Percentiles rank a stretch among this genome's conserved stretches.
These are phyloP conservation scores for Leptodactylus fuscus DNA, from an alignment of 2,113 vertebrate species.

Conservation along the genomic window DNA sequence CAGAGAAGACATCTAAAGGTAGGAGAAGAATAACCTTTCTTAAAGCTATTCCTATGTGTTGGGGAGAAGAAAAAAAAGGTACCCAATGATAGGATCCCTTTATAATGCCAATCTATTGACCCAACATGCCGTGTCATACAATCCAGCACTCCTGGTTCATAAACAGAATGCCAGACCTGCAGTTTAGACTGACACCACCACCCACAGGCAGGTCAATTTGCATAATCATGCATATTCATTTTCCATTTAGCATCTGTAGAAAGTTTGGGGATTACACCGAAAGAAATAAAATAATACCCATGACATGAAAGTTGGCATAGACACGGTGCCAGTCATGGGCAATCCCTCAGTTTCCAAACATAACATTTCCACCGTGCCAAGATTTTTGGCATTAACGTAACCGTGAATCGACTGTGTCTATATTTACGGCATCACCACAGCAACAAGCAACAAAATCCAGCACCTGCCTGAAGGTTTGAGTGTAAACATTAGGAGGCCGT, in stretches of 20 bases:
- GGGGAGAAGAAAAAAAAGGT: too few relatives aligned
- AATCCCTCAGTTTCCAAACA: neutral
- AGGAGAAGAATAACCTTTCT: too few relatives aligned
- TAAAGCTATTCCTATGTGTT: too few relatives aligned
- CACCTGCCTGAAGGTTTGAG: constrained; percentile 23
- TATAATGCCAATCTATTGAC: too few relatives aligned
- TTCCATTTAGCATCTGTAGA: neutral
- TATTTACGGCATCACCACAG: constrained; percentile 26
- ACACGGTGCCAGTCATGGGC: too few relatives aligned
- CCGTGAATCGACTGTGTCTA: neutral
- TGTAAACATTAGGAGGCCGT: neutral
- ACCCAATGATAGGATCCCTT: too few relatives aligned
- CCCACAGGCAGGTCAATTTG: too few relatives aligned
- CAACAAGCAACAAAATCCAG: neutral
- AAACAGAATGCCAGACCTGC: neutral
- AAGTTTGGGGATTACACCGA: neutral
- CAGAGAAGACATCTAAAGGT: too few relatives aligned
- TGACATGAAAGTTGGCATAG: too few relatives aligned
- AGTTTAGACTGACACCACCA: neutral
- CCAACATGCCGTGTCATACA: too few relatives aligned
- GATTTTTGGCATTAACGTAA: neutral
- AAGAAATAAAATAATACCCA: too few relatives aligned
- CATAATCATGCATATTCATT: neutral
- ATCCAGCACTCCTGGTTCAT: too few relatives aligned
- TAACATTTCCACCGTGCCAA: neutral